A percentile compares a stretch with the other conserved stretches of the same genome.
Evolutionary conservation across 2,797 vertebrate genomes (phyloP).

Genomic region (Morelia viridis): DNA sequence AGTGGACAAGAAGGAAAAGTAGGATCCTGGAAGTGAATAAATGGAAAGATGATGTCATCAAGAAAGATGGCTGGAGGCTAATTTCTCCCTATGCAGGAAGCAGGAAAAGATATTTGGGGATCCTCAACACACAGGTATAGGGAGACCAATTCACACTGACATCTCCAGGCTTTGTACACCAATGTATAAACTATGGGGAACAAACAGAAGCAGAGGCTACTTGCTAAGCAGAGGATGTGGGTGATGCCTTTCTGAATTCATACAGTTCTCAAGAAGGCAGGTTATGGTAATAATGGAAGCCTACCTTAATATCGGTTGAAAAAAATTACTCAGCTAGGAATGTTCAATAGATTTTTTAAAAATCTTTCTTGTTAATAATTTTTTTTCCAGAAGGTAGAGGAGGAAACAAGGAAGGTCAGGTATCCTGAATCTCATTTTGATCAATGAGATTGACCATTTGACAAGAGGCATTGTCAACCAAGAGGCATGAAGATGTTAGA

Average conservation of each 20-base stretch:
- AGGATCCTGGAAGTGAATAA: neutral
- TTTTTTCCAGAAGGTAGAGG: neutral
- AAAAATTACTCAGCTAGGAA: neutral
- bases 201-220: neutral
- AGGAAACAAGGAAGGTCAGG: neutral
- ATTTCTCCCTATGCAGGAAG: neutral
- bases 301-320: neutral
- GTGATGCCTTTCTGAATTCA: neutral
- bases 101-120: neutral
- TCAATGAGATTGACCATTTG: neutral
- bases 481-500: neutral
- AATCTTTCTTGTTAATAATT: neutral
- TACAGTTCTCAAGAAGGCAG: neutral
- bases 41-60: neutral
- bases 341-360: neutral
- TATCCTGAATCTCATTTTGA: neutral
- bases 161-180: neutral
- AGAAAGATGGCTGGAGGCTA: neutral
- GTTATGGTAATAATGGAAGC: neutral
- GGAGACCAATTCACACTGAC: neutral
- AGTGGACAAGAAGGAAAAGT: neutral
- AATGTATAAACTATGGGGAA: neutral
- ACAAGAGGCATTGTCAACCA: neutral
- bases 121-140: neutral
- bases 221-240: neutral